phyloP scores from a whole-genome alignment of 2,888 invertebrate genomes.

The Monochamus alternatus region DNA sequence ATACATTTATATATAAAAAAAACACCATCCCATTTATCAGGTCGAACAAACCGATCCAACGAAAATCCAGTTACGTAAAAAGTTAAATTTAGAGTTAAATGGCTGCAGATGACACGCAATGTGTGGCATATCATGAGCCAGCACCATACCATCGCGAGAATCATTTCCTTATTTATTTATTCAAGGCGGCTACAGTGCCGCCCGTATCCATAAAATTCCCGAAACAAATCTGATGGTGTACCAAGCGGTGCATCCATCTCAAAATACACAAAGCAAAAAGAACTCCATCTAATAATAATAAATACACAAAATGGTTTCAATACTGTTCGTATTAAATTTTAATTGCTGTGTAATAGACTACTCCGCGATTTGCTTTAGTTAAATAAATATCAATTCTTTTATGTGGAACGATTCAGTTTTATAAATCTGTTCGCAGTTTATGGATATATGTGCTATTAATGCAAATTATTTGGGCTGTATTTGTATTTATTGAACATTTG shows the following conservation, averaged over 20 bases:
- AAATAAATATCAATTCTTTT: conserved; percentile 21
- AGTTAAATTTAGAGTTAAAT: conserved; percentile 50
- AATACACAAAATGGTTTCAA: conserved; percentile 46
- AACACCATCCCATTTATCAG: conserved; percentile 9
- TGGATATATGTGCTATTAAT: too few relatives aligned
- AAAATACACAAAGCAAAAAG: conserved; percentile 52
- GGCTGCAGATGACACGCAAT: conserved; percentile 58
- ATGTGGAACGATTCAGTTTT: not conserved
- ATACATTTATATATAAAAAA: not conserved
- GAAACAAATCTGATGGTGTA: conserved; percentile 49
- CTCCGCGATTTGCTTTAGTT: conserved; percentile 16
- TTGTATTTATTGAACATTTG: too few relatives aligned
- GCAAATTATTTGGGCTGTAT: too few relatives aligned
- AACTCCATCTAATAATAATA: conserved; percentile 48
- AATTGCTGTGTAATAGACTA: conserved; percentile 32
- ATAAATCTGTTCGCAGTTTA: not conserved
- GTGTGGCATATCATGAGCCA: conserved; percentile 62
- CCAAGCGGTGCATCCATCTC: conserved; percentile 44
- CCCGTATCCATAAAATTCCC: conserved; percentile 66
- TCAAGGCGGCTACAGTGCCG: conserved; percentile 65
- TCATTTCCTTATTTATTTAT: conserved; percentile 69
- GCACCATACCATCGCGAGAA: conserved; percentile 61
- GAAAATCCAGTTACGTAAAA: conserved; percentile 38
- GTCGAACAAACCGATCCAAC: conserved; percentile 18
- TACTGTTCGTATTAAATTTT: conserved; percentile 37